Conservation (phyloP, 2,888 invertebrate species). For the Andrena chrysosceles region DNA sequence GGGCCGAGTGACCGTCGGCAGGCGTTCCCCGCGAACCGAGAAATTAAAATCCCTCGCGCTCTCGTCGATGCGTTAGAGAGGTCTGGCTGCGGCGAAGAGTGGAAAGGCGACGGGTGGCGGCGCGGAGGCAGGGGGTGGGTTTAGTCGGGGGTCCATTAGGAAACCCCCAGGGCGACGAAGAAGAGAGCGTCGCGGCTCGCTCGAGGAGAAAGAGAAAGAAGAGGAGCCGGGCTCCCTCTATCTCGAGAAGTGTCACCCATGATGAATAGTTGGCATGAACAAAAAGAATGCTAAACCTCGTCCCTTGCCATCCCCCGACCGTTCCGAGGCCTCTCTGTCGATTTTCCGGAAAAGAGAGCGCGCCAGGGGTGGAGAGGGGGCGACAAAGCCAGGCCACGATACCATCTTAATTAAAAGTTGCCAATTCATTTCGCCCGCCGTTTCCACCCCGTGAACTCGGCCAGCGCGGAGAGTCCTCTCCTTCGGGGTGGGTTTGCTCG, state of each 20-base stretch:
- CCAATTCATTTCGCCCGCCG: conserved; percentile 83
- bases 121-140: conserved; percentile 48
- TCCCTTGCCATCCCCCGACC: conserved; percentile 60
- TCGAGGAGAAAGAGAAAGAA: conserved; percentile 47
- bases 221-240: conserved; percentile 79
- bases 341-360: conserved; percentile 66
- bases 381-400: conserved; percentile 76
- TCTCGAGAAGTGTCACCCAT: conserved; percentile 85
- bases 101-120: conserved; percentile 32
- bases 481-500: conserved; percentile 39
- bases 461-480: conserved; percentile 41
- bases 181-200: conserved; percentile 49
- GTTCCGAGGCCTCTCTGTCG: conserved; percentile 52
- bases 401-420: conserved; percentile 85
- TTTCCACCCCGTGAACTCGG: conserved; percentile 76
- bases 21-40: conserved; percentile 58
- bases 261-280: conserved; percentile 85
- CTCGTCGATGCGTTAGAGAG: conserved; percentile 66
- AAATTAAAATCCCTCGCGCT: conserved; percentile 78
- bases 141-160: conserved; percentile 82
- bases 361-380: not conserved
- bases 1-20: conserved; percentile 52
- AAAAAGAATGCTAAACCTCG: conserved; percentile 84
- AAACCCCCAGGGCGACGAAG: conserved; percentile 80
- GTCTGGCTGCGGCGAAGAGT: conserved; percentile 53